phyloP scores from a whole-genome alignment of 2,888 invertebrate genomes.

The Proisotoma minuta region DNA sequence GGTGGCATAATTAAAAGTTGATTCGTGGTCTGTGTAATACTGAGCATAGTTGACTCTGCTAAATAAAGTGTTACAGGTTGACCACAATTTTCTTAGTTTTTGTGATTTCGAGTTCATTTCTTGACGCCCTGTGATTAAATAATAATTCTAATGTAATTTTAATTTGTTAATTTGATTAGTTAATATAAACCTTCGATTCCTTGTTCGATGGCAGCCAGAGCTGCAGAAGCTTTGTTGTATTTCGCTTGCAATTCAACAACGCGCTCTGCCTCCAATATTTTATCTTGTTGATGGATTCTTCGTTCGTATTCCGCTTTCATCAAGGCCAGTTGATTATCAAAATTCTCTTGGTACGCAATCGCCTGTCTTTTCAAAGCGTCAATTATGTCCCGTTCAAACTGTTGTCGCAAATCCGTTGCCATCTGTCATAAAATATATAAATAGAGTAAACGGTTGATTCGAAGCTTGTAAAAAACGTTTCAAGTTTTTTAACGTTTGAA shows the following conservation, averaged over 20 bases:
- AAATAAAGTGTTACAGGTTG: slow-evolving; percentile 33
- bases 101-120: slow-evolving; percentile 29
- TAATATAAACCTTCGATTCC: slow-evolving; percentile 33
- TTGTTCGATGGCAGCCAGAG: slow-evolving; percentile 39
- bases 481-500: too few species aligned
- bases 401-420: slow-evolving; percentile 5
- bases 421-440: slow-evolving; percentile 2
- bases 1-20: slow-evolving; percentile 3
- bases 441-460: not conserved
- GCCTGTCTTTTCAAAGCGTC: slow-evolving; percentile 22
- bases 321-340: slow-evolving; percentile 22
- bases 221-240: slow-evolving; percentile 37
- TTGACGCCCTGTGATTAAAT: slow-evolving; percentile 17
- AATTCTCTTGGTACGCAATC: slow-evolving; percentile 35
- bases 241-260: slow-evolving; percentile 39
- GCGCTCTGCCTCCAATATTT: slow-evolving; percentile 35
- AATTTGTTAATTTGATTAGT: not conserved
- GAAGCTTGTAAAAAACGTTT: too few species aligned
- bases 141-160: slow-evolving; percentile 1
- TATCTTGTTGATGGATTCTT: slow-evolving; percentile 21
- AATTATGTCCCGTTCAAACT: slow-evolving; percentile 8
- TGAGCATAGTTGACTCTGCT: slow-evolving; percentile 30
- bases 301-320: slow-evolving; percentile 35
- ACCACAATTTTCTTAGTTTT: slow-evolving; percentile 37
- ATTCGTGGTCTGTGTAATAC: slow-evolving; percentile 9